These are phyloP conservation scores for Hypanus sabinus DNA, from an alignment of 2,113 vertebrate species.

Conservation along the genomic window DNA sequence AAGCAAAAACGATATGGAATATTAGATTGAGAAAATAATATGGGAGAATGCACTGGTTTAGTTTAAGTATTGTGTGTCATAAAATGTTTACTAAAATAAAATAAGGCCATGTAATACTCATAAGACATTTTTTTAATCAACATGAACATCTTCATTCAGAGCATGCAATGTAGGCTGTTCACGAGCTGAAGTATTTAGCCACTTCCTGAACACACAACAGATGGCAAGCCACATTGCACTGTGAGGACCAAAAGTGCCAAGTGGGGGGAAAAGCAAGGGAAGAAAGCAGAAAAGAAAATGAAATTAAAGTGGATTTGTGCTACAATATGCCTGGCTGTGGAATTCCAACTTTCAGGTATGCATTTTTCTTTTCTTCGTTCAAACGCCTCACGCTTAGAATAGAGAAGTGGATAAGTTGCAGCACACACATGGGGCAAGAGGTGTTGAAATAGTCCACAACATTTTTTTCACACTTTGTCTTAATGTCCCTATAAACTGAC, in stretches of 20 bases:
- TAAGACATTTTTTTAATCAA: neutral
- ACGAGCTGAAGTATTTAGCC: neutral
- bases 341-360: slow-evolving; percentile 6
- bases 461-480: neutral
- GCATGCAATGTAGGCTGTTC: neutral
- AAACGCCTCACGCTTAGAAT: neutral
- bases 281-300: neutral
- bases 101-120: neutral
- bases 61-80: neutral
- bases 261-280: slow-evolving; percentile 18
- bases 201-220: slow-evolving; percentile 34
- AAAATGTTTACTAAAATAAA: neutral
- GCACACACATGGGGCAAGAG: neutral
- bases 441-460: neutral
- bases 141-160: neutral
- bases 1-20: neutral
- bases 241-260: neutral
- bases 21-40: neutral
- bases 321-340: neutral
- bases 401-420: neutral
- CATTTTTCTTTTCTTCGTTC: neutral
- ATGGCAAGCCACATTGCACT: neutral
- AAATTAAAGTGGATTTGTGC: slow-evolving; percentile 33
- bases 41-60: neutral
- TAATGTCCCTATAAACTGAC: neutral